Percentiles rank a stretch among this genome's conserved stretches.
These are phyloP conservation scores for Orthonyx spaldingii DNA, from an alignment of 2,113 vertebrate genomes.

Conservation along the genomic window DNA sequence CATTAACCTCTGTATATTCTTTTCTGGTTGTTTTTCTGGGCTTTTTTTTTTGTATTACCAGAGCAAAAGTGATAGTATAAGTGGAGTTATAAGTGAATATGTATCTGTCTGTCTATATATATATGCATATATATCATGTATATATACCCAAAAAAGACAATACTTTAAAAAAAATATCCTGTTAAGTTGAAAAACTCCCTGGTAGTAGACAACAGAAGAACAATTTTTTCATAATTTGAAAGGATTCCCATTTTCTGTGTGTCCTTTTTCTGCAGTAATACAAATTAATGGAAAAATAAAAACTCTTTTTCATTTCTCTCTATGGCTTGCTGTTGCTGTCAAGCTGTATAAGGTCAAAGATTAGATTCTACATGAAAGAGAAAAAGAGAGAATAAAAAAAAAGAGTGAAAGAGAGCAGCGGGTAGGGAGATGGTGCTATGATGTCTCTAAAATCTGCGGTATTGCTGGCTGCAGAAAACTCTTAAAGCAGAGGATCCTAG, in stretches of 20 bases:
- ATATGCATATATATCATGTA: too few species aligned
- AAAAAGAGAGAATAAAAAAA: too few species aligned
- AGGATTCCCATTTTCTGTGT: background rate
- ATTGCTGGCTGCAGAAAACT: background rate
- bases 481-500: background rate
- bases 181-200: background rate
- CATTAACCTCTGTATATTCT: background rate
- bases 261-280: background rate
- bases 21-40: too few species aligned
- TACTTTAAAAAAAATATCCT: background rate
- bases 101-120: background rate
- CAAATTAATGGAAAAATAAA: background rate
- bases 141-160: background rate
- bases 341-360: background rate
- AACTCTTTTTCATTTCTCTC: background rate
- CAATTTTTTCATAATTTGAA: background rate
- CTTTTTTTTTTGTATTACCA: background rate
- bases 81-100: background rate
- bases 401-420: fast-evolving
- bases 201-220: background rate
- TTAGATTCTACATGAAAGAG: background rate
- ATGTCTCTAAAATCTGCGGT: background rate
- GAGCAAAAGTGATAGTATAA: background rate
- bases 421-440: background rate
- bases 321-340: background rate